Base-by-base conservation (phyloP, 2,797 vertebrate genomes). In the Manis crassicaudata region DNA sequence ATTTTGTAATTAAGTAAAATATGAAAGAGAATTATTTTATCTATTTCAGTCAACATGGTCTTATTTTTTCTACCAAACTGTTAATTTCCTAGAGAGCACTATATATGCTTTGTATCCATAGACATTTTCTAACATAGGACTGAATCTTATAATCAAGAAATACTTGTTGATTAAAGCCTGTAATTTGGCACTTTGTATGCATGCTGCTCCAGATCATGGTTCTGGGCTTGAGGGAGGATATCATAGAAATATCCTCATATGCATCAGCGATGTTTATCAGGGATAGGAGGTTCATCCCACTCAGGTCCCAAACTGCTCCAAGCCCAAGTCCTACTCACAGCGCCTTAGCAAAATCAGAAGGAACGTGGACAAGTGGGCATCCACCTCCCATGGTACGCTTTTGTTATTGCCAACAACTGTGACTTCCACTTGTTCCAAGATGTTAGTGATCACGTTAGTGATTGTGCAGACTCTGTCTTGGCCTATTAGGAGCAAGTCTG, bases 1-100 rank as follows among this genome's bases (percentile, higher is more conserved):
- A 92, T 73, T 94, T 81, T 90, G 5, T 62, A 81, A 77, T 56
- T 92, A 96, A 94, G 72, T 88, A 85, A 63, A 9, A 81, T 54
- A 40, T 7, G 37, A n/a, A 91, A 67, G n/a, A 63, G 5, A 29
- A 65, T 76, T 40, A 68, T 43, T n/a, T 43, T 50, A 67, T 62
- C 21, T 29, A 29, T 80, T 32, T 58, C 84, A 18, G 21, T 72
- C 89, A 77, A 72, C 18, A 56, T 76, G 25, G 65, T 88, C 35
- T 62, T 60, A 72, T 11, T 32, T 85, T 88, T 90, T 35, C 25
- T 79, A 77, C 21, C 72, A 77, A 56, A 67, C 23, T 46, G 16
- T 35, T 54, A 18, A 18, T 76, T 54, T 95, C 84, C 83, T 73
- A 60, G n/a, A 27, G 18, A 46, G 29, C 0, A 63, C 94, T 65